Percentiles rank a stretch among this genome's conserved stretches.
These are phyloP conservation scores for Sebastes steindachneri DNA, from an alignment of 2,797 vertebrate genomes.

Conservation along the genomic window DNA sequence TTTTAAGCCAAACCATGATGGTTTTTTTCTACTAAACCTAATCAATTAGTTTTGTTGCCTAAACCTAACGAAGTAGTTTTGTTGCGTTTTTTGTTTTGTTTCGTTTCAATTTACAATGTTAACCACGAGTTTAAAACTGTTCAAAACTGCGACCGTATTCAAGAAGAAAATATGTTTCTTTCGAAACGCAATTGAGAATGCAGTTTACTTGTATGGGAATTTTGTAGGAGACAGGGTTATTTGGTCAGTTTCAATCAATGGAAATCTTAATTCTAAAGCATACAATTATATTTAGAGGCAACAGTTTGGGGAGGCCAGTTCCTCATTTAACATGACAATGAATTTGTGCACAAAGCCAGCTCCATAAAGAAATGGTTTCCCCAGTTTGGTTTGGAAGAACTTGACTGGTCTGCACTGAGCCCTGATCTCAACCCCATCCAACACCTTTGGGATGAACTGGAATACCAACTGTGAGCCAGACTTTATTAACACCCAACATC, in stretches of 20 bases:
- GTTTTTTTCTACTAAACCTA: no score
- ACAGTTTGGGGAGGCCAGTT: not conserved
- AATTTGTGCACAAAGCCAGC: not conserved
- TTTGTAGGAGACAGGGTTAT: no score
- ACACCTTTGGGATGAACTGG: not conserved
- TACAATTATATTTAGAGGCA: not conserved
- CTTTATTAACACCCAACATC: not conserved
- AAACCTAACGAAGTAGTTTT: no score
- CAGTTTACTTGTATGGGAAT: no score
- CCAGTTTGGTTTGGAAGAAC: not conserved
- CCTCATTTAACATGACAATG: not conserved
- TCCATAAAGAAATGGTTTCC: not conserved
- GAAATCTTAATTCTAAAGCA: not conserved
- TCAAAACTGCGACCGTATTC: no score
- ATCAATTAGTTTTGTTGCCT: no score
- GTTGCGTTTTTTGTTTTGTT: no score
- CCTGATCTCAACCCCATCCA: not conserved
- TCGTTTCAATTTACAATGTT: no score
- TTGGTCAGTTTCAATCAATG: not conserved
- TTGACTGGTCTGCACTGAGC: not conserved
- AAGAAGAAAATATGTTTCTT: no score
- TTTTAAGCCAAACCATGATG: no score
- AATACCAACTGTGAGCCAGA: not conserved
- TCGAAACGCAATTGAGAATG: no score
- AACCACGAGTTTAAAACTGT: no score